Percentiles rank a stretch among this genome's conserved stretches.
Evolutionary conservation across 2,797 vertebrate species (phyloP).

Genomic region (Manis crassicaudata): DNA sequence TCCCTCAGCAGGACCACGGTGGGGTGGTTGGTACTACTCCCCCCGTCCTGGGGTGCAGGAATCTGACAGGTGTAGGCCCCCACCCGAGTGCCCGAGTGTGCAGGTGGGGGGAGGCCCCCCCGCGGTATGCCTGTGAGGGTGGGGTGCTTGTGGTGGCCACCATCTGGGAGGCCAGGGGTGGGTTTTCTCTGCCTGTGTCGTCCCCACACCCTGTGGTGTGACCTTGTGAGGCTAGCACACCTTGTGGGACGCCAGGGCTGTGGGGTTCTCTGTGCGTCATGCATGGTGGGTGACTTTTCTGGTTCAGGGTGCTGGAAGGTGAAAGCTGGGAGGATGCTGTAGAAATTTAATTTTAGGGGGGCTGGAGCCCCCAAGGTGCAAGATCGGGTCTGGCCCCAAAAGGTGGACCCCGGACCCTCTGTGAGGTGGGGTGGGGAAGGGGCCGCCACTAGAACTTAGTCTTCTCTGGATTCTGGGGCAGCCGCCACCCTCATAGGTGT

Average conservation of each 20-base stretch:
- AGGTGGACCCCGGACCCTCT: neutral
- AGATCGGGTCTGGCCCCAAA: conserved; percentile 24
- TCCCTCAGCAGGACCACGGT: too few species aligned
- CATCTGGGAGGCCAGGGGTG: neutral
- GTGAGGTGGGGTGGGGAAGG: neutral
- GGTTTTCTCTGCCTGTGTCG: neutral
- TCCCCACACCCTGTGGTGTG: neutral
- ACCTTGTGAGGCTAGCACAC: neutral
- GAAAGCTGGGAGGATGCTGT: neutral
- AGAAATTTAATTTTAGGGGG: conserved; percentile 11
- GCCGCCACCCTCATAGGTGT: conserved; percentile 87
- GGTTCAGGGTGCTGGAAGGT: neutral
- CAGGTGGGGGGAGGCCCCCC: neutral
- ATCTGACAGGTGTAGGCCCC: neutral
- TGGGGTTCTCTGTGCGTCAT: neutral
- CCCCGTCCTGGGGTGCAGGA: neutral
- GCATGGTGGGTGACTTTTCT: neutral
- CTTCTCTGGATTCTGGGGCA: neutral
- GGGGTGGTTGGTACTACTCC: neutral
- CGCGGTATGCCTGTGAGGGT: neutral
- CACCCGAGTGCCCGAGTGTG: fast-evolving
- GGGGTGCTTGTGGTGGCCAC: neutral
- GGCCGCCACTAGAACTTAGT: neutral
- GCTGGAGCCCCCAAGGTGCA: conserved; percentile 67
- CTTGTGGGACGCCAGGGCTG: neutral